phyloP scores from a whole-genome alignment of 2,113 vertebrate species.

The Crotalus horridus region DNA sequence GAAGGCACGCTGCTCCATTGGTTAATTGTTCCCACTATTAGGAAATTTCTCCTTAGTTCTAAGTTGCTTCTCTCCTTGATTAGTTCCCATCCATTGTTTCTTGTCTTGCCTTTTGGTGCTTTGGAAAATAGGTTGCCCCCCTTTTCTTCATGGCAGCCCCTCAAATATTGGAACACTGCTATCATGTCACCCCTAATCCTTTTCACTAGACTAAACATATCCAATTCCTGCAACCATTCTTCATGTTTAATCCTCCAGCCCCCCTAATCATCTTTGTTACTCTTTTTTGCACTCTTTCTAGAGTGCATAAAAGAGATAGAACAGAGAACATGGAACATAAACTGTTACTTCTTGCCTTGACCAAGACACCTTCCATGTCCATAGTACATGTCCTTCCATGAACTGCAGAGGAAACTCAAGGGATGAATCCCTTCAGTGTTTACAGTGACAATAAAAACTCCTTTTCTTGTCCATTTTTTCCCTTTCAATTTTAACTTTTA shows the following conservation, averaged over 20 bases:
- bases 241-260: neutral
- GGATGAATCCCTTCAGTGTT: constrained; percentile 9
- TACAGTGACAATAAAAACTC: neutral
- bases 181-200: neutral
- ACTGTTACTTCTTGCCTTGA: constrained; percentile 38
- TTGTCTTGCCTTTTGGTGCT: neutral
- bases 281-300: neutral
- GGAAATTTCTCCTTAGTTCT: neutral
- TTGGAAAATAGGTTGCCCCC: neutral
- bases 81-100: neutral
- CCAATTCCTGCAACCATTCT: neutral
- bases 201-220: neutral
- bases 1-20: neutral
- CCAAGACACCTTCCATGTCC: constrained; percentile 12
- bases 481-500: neutral
- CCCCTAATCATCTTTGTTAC: neutral
- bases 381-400: neutral
- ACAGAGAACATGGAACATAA: neutral
- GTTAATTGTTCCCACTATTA: neutral
- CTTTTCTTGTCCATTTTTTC: neutral
- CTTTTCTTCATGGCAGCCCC: neutral
- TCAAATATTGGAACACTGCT: neutral
- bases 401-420: constrained; percentile 11
- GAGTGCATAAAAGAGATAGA: neutral
- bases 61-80: neutral